Evolutionary conservation across 1,140 invertebrate species (phyloP), one percentile per base, ranked within the genome.

Genomic region (Zaprionus capensis): DNA sequence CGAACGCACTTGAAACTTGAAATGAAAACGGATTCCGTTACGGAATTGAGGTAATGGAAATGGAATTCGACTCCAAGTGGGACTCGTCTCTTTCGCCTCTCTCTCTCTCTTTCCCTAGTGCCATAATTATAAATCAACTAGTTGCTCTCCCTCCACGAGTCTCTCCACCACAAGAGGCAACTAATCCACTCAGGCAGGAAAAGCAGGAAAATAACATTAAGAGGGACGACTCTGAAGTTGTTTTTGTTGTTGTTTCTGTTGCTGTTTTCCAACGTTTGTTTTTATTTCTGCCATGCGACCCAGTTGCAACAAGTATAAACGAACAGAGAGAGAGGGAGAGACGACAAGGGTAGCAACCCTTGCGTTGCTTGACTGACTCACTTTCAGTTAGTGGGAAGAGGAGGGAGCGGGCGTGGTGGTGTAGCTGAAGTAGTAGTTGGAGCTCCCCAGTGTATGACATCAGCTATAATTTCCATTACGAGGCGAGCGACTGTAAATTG

Each of bases 401-500:
- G 57, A 2, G 14, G 11, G 38, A 62, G 77, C 24, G 41, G 41
- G 56, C 64, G 49, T 57, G 56, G 20, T 22, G 20, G 46, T 24
- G 46, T 51, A 22, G 41, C n/a, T n/a, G 6, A 17, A 46, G 46
- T 38, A 31, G 61, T 44, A 41, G 36, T 26, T 28, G n/a, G 20
- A 12, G 41, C 61, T 38, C 85, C 85, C 85, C 73, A 63, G 85
- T 80, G 85, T 85, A 90, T 90, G 85, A 90, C 85, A 90, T 90
- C 85, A 90, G 85, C 85, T 90, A 90, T 90, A 90, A 90, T 90
- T 90, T 90, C 81, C 85, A 90, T 90, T 90, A 90, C 85, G 85
- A 90, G 76, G 82, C 76, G 81, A 84, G 81, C 85, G 79, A 46
- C 85, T 88, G 81, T 80, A 90, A 90, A 90, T 90, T 85, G 85